These are phyloP conservation scores for Zaprionus africanus DNA, from an alignment of 1,140 invertebrate species.

Conservation along the genomic window DNA sequence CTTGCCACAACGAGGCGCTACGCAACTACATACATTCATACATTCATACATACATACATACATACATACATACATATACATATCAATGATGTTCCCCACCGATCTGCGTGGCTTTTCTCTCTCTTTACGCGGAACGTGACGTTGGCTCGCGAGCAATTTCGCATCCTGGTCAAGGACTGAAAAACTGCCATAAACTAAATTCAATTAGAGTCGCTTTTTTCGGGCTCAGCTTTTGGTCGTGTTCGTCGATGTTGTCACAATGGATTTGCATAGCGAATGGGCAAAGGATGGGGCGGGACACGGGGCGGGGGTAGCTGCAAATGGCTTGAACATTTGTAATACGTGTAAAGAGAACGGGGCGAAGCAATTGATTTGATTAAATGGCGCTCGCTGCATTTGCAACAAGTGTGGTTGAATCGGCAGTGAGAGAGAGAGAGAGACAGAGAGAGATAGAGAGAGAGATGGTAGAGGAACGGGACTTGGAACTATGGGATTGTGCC, in stretches of 20 bases:
- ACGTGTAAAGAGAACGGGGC: conserved; percentile 53
- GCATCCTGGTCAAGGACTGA: conserved; percentile 55
- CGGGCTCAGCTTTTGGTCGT: conserved; percentile 20
- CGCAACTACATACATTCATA: neutral
- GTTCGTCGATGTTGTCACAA: conserved; percentile 55
- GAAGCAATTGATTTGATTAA: conserved; percentile 72
- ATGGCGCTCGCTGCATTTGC: conserved; percentile 43
- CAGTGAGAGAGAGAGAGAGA: neutral
- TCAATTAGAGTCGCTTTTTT: conserved; percentile 70
- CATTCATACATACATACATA: neutral
- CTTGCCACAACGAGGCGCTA: neutral
- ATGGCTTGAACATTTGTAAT: conserved; percentile 41
- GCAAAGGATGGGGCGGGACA: neutral
- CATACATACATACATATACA: neutral
- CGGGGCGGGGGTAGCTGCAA: neutral
- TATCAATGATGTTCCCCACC: conserved; percentile 1
- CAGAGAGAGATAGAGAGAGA: neutral
- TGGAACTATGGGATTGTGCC: too few relatives aligned
- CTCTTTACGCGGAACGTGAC: neutral
- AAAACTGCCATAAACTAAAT: conserved; percentile 78
- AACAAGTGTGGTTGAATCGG: conserved; percentile 52
- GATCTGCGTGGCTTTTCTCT: neutral
- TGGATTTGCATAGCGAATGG: conserved; percentile 65
- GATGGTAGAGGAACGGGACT: too few relatives aligned
- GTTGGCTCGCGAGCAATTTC: neutral